Base-by-base conservation (phyloP, 2,888 invertebrate species). In the Ectropis crepuscularia region DNA sequence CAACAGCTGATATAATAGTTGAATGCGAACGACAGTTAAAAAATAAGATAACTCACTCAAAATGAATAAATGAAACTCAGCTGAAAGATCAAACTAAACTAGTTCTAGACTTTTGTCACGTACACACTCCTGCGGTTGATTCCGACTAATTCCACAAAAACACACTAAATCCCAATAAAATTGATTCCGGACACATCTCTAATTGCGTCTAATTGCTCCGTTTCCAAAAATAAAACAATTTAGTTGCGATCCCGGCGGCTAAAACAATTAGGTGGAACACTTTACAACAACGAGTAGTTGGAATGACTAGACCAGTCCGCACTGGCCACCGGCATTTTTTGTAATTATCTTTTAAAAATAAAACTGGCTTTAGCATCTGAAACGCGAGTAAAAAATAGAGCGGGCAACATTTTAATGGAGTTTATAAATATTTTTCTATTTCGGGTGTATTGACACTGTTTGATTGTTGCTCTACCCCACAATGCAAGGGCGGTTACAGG, bases 141-240 rank as follows among this genome's bases (percentile, higher is more conserved):
- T 67, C 53, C 48, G 45, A 53, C 57, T 48, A 49, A 67, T 39
- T 49, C 8, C 36, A 59, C 66, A 54, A 65, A 42, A 69, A 55
- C 60, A 55, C 59, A 65, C 64, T 69, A 58, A 66, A 63, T 72
- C 58, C 61, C 65, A 68, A 72, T 72, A 62, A 61, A 72, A 61
- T 61, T 39, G 53, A 66, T 66, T 54, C 61, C 60, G 65, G 62
- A 62, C 53, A 54, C 54, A 55, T 60, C 64, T 67, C 65, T 64
- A 70, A 70, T 68, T 70, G 65, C 53, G 59, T 69, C 51, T 67
- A 69, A 72, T 68, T 64, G 64, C 51, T 28, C 36, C 6, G 58
- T 6, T 46, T 53, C 67, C 63, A 61, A 67, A 70, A 69, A 69
- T 69, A 72, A 70, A 72, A 57, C 69, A 70, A 70, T 72, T 66